Conservation (phyloP, 2,888 invertebrate species). For the Cephalotes varians region DNA sequence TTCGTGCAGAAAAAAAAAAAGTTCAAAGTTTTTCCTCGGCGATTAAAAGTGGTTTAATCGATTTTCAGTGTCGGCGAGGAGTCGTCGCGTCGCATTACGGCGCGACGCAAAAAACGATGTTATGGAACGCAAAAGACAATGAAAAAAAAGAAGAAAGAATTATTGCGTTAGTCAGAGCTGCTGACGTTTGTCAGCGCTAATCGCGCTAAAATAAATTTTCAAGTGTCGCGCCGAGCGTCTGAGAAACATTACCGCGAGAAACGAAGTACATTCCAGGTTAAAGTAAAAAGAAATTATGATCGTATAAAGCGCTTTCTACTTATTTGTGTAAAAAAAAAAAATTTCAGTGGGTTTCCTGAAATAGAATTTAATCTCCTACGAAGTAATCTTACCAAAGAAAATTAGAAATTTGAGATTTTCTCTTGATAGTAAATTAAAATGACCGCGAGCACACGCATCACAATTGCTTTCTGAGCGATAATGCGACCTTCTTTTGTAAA, state of each 20-base stretch:
- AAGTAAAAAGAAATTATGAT: background rate
- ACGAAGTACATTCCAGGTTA: background rate
- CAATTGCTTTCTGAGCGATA: background rate
- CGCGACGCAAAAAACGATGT: background rate
- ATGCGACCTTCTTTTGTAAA: constrained; percentile 1
- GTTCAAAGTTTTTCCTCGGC: constrained; percentile 34
- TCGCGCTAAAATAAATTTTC: constrained; percentile 12
- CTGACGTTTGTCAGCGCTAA: constrained; percentile 14
- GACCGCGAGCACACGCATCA: background rate
- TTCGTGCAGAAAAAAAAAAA: constrained; percentile 43
- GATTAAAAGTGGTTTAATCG: constrained; percentile 33
- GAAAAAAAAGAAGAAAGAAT: background rate
- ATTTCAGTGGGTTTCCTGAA: background rate
- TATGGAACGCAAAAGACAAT: background rate
- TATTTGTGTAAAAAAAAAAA: constrained; percentile 1
- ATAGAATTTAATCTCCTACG: background rate
- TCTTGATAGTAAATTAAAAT: background rate
- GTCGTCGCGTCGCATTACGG: constrained; percentile 31
- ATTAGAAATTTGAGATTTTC: background rate
- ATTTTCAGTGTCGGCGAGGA: constrained; percentile 7
- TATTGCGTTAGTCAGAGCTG: constrained; percentile 7
- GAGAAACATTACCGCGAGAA: background rate
- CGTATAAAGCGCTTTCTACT: background rate
- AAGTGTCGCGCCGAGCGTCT: background rate
- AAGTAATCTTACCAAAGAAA: background rate